Evolutionary conservation across 2,888 invertebrate species (phyloP).

Genomic region (Dyspetes luteomarginatus): DNA sequence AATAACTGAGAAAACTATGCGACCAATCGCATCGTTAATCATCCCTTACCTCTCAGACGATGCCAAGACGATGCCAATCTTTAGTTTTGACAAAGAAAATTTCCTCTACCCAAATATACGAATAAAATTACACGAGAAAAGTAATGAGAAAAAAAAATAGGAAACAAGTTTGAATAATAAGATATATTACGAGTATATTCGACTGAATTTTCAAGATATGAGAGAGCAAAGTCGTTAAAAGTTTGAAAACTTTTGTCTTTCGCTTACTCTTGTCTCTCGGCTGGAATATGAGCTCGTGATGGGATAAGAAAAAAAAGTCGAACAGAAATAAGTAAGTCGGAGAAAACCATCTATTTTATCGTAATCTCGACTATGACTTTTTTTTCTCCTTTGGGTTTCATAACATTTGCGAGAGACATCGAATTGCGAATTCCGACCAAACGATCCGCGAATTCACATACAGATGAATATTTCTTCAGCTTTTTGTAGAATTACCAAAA

Average conservation of each 20-base stretch:
- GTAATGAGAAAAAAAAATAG: too few species aligned
- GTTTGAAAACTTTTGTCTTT: conserved; percentile 5
- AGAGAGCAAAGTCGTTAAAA: conserved; percentile 27
- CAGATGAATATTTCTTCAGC: background rate
- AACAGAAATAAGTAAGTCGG: background rate
- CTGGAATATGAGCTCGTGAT: background rate
- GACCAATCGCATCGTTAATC: conserved; percentile 55
- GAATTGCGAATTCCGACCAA: conserved; percentile 39
- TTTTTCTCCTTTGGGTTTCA: background rate
- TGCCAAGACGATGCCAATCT: conserved; percentile 10
- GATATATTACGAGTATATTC: background rate
- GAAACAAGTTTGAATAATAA: too few species aligned
- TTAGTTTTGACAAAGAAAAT: background rate
- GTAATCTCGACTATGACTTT: background rate
- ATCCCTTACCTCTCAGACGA: conserved; percentile 13
- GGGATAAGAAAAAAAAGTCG: background rate
- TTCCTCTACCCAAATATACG: background rate
- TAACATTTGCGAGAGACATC: conserved; percentile 14
- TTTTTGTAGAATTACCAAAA: background rate
- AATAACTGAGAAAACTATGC: conserved; percentile 40
- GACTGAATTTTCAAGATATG: background rate
- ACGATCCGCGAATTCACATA: conserved; percentile 25
- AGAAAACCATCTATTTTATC: conserved; percentile 11
- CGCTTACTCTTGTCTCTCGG: background rate
- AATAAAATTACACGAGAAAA: too few species aligned